phyloP scores from a whole-genome alignment of 2,113 vertebrate species.

The Hystrix brachyura region DNA sequence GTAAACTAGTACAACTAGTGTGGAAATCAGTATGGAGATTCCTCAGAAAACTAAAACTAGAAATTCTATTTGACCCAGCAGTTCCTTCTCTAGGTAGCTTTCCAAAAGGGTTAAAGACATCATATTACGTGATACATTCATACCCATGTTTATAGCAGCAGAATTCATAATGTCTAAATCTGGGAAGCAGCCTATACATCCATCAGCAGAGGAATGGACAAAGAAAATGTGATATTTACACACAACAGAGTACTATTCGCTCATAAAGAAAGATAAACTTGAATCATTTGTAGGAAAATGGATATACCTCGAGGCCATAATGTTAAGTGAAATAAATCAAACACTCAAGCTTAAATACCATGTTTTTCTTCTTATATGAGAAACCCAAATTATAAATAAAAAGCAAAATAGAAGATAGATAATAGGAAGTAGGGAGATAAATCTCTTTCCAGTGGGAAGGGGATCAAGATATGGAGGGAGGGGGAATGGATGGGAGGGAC shows the following conservation, averaged over 20 bases:
- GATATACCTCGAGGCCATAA: background rate
- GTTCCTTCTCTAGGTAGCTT: background rate
- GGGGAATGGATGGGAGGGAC: background rate
- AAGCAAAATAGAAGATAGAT: background rate
- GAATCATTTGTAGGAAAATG: background rate
- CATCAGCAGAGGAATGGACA: background rate
- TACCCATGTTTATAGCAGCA: background rate
- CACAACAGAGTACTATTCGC: background rate
- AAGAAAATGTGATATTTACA: background rate
- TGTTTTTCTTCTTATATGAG: background rate
- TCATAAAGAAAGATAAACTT: background rate
- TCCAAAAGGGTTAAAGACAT: background rate
- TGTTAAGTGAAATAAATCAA: background rate
- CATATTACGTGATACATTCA: background rate
- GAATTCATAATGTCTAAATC: background rate
- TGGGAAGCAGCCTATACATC: background rate
- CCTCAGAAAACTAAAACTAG: background rate
- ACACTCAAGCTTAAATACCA: background rate
- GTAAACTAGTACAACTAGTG: background rate
- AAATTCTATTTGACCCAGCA: background rate
- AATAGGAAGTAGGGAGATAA: background rate
- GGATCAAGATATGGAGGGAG: background rate
- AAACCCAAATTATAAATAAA: background rate
- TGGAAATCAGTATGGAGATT: background rate
- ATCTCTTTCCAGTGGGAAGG: background rate